Evolutionary conservation across 2,113 vertebrate genomes (phyloP), one percentile per base, ranked within the genome.

Genomic region (Aphyosemion australe): DNA sequence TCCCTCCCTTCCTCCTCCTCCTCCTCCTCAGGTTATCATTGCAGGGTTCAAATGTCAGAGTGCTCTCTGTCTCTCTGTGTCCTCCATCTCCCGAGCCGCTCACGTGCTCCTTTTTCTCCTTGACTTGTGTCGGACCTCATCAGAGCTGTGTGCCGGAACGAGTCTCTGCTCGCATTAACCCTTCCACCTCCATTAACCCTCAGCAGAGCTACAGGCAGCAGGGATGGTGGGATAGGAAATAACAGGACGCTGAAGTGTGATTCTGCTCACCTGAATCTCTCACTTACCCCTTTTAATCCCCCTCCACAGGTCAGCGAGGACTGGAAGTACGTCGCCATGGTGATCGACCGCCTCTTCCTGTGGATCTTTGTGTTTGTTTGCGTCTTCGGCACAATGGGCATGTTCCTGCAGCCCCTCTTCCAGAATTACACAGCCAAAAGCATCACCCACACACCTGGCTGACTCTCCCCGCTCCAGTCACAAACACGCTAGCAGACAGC

Each of bases 291-390:
- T 53, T 45, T 31, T 41, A 49, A 14, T 11, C 42, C 51, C 61
- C 11, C 61, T 12, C 14, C 1, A 2, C 91, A 99, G 97, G 96
- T 98, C 84, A 96, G 95, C 13, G 97, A 99, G 83, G 97, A 99
- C 91, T 99, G 97, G 97, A 99, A 99, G 79, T 99, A 98, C 0
- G 96, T 98, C 8, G 96, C 96, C 90, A 98, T 98, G 96, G 96
- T 99, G 86, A 98, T 97, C 3, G 96, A 98, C 80, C 97, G 96
- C 49, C 95, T 99, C 48, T 98, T 99, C 92, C 85, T 98, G 21
- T 97, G 97, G 97, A 94, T 98, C 87, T 98, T 98, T 5, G 89
- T 99, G 69, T 96, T 97, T 1, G 96, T 99, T 72, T 98, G 97
- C 0, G 95, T 99, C 71, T 96, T 94, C 0, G 97, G 96, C 81